Percentiles rank a stretch among this genome's conserved stretches.
These are phyloP conservation scores for Tetraneura akinire DNA, from an alignment of 1,140 invertebrate species.

Conservation along the genomic window DNA sequence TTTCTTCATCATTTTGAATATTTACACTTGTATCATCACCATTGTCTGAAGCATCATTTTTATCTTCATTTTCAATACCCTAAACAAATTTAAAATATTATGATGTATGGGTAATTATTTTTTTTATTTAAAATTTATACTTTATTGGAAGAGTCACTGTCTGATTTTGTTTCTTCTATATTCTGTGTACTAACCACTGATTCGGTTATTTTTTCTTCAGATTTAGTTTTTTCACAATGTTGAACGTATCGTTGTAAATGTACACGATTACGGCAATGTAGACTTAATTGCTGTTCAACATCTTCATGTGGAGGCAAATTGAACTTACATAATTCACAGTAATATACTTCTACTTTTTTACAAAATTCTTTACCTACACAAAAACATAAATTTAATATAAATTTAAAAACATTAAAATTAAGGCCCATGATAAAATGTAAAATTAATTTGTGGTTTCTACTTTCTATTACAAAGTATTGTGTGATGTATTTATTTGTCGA, in stretches of 20 bases:
- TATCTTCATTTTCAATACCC: constrained; percentile 28
- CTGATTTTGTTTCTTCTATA: constrained; percentile 20
- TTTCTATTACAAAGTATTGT: too few relatives aligned
- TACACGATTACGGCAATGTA: constrained; percentile 54
- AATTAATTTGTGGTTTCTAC: too few relatives aligned
- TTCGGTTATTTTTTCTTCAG: background rate
- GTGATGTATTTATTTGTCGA: too few relatives aligned
- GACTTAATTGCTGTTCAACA: constrained; percentile 59
- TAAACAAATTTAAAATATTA: background rate
- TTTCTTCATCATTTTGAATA: constrained; percentile 3
- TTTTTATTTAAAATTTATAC: background rate
- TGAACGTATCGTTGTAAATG: constrained; percentile 55
- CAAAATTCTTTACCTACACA: constrained; percentile 71
- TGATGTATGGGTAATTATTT: background rate
- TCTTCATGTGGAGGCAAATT: constrained; percentile 69
- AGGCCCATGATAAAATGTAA: too few relatives aligned
- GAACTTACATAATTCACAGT: constrained; percentile 73
- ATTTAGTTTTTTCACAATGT: constrained; percentile 42
- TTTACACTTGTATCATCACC: constrained; percentile 27
- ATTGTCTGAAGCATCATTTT: constrained; percentile 31
- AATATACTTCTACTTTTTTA: constrained; percentile 71
- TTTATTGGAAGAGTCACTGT: constrained; percentile 40
- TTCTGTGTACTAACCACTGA: background rate
- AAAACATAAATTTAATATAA: constrained; percentile 1
- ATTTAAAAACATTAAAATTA: too few relatives aligned